Evolutionary conservation across 2,888 invertebrate genomes (phyloP), one percentile per base, ranked within the genome.

Genomic region (Helleia helle): DNA sequence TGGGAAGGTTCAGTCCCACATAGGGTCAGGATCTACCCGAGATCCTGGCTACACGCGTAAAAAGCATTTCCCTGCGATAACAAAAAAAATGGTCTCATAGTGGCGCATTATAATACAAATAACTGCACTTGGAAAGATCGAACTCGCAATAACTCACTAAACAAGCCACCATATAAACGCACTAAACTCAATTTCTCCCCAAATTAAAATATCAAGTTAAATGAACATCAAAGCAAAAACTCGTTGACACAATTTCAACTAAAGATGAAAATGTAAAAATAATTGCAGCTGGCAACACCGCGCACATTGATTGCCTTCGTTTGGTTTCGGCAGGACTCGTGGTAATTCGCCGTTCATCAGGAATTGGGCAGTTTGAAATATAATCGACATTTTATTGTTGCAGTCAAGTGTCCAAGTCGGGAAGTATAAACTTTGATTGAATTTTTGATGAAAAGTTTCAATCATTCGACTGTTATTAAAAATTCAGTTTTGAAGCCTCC

Each of bases 231-330:
- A 24, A 34, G 14, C 26, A 12, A 34, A 38, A 17, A 13, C 30
- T 25, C 34, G 34, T 37, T 15, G 29, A 38, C 31, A 12, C 9
- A 37, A 31, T 27, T 38, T 38, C 31, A 29, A 13, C 13, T 13
- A 17, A 31, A 43, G 41, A 44, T 43, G 18, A 40, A 42, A 31
- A 48, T 38, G 38, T 36, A 40, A 36, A 44, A 46, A 44, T 42
- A 43, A 48, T 44, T 48, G 37, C 27, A 43, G 24, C 36, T 31
- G 40, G 39, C 41, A 45, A 36, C 44, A 29, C 42, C 36, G 34
- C 39, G 28, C 31, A n/a, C 46, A 37, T 44, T 47, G 55, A 71
- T 71, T 71, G 67, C 56, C 65, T 65, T 71, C 66, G 59, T 71
- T 71, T 68, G 58, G 39, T 41, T 58, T 54, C 57, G 54, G 58